Percentiles rank a stretch among this genome's conserved stretches.
phyloP scores from a whole-genome alignment of 2,888 invertebrate species.

The Hoplodrina ambigua region DNA sequence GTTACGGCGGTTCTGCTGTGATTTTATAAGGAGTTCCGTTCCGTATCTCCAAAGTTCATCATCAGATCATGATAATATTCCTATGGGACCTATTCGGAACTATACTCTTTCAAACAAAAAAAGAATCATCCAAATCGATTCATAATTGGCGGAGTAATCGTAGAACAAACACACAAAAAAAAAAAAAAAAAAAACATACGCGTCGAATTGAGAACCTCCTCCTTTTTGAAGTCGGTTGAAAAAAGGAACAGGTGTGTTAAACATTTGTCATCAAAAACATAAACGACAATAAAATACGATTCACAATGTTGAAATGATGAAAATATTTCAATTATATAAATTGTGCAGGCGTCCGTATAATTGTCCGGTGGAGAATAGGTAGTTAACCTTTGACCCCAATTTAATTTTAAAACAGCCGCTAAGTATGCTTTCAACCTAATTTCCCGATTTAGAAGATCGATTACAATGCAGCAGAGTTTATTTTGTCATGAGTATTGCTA shows the following conservation, averaged over 20 bases:
- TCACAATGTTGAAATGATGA: conserved; percentile 6
- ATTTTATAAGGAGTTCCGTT: no score
- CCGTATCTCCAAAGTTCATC: no score
- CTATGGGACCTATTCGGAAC: no score
- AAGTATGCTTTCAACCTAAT: conserved; percentile 59
- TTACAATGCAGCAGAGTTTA: conserved; percentile 15
- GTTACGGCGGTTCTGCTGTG: no score
- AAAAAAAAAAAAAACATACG: no score
- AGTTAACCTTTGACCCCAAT: conserved; percentile 48
- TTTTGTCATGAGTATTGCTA: not conserved
- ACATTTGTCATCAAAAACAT: conserved; percentile 1
- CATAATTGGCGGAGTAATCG: no score
- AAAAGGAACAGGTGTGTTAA: not conserved
- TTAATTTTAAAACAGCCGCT: conserved; percentile 43
- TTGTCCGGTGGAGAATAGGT: conserved; percentile 15
- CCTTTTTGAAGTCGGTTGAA: no score
- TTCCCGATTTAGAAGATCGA: conserved; percentile 54
- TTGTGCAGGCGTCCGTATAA: conserved; percentile 5
- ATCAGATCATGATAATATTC: no score
- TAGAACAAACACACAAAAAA: no score
- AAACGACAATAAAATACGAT: not conserved
- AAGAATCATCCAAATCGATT: no score
- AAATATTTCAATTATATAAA: conserved; percentile 38
- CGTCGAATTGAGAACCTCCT: no score
- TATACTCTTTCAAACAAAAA: no score